Base-by-base conservation (phyloP, 1,140 invertebrate species). In the Pseudomyrmex flavicornis region DNA sequence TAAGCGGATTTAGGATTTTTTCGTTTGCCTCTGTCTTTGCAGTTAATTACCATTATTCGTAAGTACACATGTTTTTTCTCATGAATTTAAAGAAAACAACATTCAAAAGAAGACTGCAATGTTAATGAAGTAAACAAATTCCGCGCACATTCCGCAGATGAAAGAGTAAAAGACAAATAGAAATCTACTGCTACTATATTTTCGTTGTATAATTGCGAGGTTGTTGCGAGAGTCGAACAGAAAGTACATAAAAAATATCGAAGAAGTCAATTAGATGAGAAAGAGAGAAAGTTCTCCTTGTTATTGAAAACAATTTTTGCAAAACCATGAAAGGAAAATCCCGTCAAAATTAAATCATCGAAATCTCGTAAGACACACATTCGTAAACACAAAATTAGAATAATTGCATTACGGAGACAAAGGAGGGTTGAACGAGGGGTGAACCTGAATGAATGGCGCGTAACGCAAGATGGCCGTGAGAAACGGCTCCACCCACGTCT, bases 401-500 rank as follows among this genome's bases (percentile, higher is more conserved):
- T 22, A 59, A 50, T 50, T 26, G 3, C 10, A 22, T 20, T 15
- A 12, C 2, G 44, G 3, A 17, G 13, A 65, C 0, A 8, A 59
- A 72, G 50, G 46, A 68, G 22, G 2, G 52, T 35, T 50, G 10
- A 48, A 61, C 46, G 1, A 66, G 26, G 54, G 35, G 20, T 61
- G 17, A 9, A 56, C 7, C 3, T n/a, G n/a, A 62, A 77, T 63
- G 70, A 87, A 85, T 80, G 69, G 74, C 69, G 68, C n/a, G 13
- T 54, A 22, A 56, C n/a, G 82, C 54, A 89, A 89, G 83, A 89
- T 88, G 87, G 88, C 85, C 26, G 87, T 73, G 74, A 70, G 76
- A 85, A 74, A 65, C 61, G 76, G 75, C 88, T 90, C 88, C 88
- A 90, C 88, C 88, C 88, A 90, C 80, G 72, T 85, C 77, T 63